These are phyloP conservation scores for Sebastolobus alascanus DNA, from an alignment of 2,797 vertebrate species.

Conservation along the genomic window DNA sequence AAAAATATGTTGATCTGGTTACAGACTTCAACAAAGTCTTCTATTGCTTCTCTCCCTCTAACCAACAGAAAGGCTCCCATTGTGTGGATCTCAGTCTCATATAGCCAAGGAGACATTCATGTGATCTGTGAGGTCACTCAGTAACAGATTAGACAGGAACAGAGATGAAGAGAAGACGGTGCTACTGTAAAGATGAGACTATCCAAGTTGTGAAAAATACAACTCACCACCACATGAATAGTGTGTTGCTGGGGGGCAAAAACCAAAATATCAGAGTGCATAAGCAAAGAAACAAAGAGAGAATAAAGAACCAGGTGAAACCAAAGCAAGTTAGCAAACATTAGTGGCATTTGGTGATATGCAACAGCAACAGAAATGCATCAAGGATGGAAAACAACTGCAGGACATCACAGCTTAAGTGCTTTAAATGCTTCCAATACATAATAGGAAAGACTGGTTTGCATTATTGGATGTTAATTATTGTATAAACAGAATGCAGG, in stretches of 20 bases:
- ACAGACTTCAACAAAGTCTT: constrained; percentile 24
- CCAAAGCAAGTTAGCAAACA: constrained; percentile 75
- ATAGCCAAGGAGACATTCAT: constrained; percentile 74
- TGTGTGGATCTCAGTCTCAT: constrained; percentile 59
- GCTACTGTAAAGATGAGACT: constrained; percentile 64
- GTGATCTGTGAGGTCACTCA: constrained; percentile 80
- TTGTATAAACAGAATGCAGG: constrained; percentile 40
- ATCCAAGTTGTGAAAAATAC: constrained; percentile 81
- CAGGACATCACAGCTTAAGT: constrained; percentile 36
- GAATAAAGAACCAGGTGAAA: constrained; percentile 88
- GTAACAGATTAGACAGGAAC: constrained; percentile 67
- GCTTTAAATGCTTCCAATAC: not conserved
- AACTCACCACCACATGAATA: constrained; percentile 99
- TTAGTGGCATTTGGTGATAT: constrained; percentile 73
- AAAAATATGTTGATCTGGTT: constrained; percentile 37
- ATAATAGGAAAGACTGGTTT: constrained; percentile 6
- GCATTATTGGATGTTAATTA: constrained; percentile 21
- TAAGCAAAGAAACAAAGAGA: constrained; percentile 92
- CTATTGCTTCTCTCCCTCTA: constrained; percentile 38
- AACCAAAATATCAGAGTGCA: constrained; percentile 94
- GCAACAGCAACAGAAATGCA: constrained; percentile 74
- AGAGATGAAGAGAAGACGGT: constrained; percentile 29
- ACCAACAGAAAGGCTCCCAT: constrained; percentile 65
- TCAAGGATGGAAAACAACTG: constrained; percentile 63
- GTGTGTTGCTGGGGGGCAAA: constrained; percentile 96